Conservation (phyloP, 2,888 invertebrate genomes). For the Ferrisia virgata region DNA sequence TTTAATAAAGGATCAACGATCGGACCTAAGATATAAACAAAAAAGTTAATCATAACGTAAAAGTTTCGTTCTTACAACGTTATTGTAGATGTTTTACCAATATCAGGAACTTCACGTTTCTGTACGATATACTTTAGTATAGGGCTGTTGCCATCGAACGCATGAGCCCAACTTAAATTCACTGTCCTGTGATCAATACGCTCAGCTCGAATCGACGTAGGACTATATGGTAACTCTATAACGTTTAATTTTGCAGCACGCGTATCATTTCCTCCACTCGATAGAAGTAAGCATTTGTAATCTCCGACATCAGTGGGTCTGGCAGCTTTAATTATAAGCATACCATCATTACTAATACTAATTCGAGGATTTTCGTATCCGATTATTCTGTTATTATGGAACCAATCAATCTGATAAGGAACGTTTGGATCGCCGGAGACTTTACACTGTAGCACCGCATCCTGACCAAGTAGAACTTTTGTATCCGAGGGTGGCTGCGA, state of each 20-base stretch:
- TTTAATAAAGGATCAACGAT: conserved; percentile 80
- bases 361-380: conserved; percentile 63
- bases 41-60: too few relatives aligned
- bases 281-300: conserved; percentile 86
- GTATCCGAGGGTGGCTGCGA: conserved; percentile 90
- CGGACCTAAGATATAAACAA: conserved; percentile 60
- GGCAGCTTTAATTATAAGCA: conserved; percentile 81
- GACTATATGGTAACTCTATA: conserved; percentile 92
- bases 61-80: too few relatives aligned
- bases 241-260: conserved; percentile 79
- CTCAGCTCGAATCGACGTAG: conserved; percentile 77
- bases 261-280: conserved; percentile 90
- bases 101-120: conserved; percentile 80
- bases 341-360: conserved; percentile 75
- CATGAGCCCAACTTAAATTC: conserved; percentile 90
- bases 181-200: conserved; percentile 71
- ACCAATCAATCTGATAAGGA: conserved; percentile 83
- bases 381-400: conserved; percentile 77
- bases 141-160: conserved; percentile 96
- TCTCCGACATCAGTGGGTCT: conserved; percentile 89
- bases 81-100: conserved; percentile 61
- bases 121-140: conserved; percentile 90
- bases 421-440: conserved; percentile 88
- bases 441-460: conserved; percentile 89
- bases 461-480: conserved; percentile 85